phyloP scores from a whole-genome alignment of 37 sponge, comb jelly and placozoan species.

The Chondrilla cf. caribensis region DNA sequence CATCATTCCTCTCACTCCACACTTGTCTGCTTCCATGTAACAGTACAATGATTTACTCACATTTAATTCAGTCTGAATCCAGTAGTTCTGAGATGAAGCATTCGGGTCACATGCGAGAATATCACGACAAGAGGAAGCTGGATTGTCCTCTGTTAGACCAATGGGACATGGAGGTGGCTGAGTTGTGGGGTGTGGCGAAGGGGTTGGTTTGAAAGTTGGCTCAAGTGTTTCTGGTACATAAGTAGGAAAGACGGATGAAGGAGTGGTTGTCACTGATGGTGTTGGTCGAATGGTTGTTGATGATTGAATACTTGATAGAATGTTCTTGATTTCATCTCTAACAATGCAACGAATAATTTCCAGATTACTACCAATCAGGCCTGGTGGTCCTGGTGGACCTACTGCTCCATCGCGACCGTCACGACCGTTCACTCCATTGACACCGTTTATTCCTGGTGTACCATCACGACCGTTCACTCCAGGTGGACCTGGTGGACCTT shows the following conservation, averaged over 20 bases:
- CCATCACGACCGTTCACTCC: too few species aligned
- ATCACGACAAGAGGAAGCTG: neutral
- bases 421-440: neutral
- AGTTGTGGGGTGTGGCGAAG: neutral
- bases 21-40: too few species aligned
- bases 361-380: neutral
- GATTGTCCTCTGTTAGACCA: neutral
- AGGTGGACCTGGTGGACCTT: neutral
- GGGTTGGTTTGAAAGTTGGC: neutral
- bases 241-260: too few species aligned
- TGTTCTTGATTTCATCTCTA: neutral
- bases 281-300: neutral
- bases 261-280: too few species aligned
- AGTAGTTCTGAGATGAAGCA: constrained; percentile 5
- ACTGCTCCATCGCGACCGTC: neutral
- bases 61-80: neutral
- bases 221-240: too few species aligned
- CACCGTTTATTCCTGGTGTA: too few species aligned
- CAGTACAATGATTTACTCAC: neutral
- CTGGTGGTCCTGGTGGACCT: neutral
- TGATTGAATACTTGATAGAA: too few species aligned
- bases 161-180: neutral
- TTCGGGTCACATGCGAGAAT: neutral
- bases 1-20: too few species aligned
- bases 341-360: neutral